phyloP scores from a whole-genome alignment of 2,888 invertebrate genomes.

The Cephus pulcher region DNA sequence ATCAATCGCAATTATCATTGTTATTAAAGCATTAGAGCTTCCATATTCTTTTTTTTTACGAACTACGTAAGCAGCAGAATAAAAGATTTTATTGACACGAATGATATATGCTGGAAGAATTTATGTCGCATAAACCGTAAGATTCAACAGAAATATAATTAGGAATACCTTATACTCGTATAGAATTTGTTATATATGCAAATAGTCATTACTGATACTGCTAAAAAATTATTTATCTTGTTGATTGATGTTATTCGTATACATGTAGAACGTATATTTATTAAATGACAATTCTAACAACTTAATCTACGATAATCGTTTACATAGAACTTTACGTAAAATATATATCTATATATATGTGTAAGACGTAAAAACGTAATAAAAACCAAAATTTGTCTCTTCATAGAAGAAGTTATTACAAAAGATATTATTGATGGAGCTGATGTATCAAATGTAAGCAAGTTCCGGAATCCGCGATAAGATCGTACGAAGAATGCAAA shows the following conservation, averaged over 20 bases:
- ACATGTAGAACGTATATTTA: slow-evolving; percentile 14
- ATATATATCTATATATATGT: slow-evolving; percentile 16
- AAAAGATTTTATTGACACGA: neutral
- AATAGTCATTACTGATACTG: neutral
- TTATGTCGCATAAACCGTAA: neutral
- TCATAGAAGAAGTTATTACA: neutral
- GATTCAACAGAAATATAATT: neutral
- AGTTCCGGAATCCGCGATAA: neutral
- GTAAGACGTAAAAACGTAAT: neutral
- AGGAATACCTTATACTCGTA: neutral
- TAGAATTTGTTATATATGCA: neutral
- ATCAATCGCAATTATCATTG: neutral
- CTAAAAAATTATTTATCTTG: neutral
- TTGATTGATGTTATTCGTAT: neutral
- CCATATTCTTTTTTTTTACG: neutral
- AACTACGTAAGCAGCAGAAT: neutral
- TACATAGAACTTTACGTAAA: slow-evolving; percentile 30
- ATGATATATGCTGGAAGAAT: neutral
- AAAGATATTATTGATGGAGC: neutral
- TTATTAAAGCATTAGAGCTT: neutral
- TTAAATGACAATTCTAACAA: slow-evolving; percentile 24
- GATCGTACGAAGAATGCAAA: slow-evolving; percentile 31
- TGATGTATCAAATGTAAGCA: neutral
- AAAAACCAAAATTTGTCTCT: neutral
- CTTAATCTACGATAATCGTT: neutral